A percentile compares a stretch with the other conserved stretches of the same genome.
phyloP scores from a whole-genome alignment of 2,797 vertebrate species.

The Heliangelus exortis region DNA sequence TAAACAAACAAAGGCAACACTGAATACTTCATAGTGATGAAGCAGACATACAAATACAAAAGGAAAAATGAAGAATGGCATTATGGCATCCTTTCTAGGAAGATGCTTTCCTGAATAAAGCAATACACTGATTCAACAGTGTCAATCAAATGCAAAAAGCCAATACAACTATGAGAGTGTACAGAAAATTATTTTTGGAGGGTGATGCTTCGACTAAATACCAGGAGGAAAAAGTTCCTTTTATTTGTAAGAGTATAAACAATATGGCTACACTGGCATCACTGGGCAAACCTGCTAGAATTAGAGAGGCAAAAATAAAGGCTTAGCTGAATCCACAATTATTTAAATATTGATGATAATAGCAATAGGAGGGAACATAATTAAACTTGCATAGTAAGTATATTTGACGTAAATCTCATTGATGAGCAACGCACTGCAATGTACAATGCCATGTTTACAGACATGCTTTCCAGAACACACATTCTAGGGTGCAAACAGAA shows the following conservation, averaged over 20 bases:
- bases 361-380: conserved; percentile 28
- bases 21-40: not conserved
- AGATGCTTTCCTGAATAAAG: not conserved
- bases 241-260: not conserved
- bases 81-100: not conserved
- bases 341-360: not conserved
- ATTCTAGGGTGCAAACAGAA: not conserved
- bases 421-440: not conserved
- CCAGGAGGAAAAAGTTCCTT: not conserved
- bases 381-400: conserved; percentile 4
- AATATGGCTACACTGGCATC: not conserved
- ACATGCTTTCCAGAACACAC: not conserved
- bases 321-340: not conserved
- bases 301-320: not conserved
- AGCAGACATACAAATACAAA: not conserved
- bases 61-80: not conserved
- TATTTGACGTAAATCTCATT: not conserved
- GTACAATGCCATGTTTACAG: conserved; percentile 7
- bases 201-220: not conserved
- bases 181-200: not conserved
- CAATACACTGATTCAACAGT: not conserved
- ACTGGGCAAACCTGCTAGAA: not conserved
- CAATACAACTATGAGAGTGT: not conserved
- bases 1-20: not conserved
- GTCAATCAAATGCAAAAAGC: not conserved